A percentile compares a stretch with the other conserved stretches of the same genome.
Conservation (phyloP, 2,113 vertebrate genomes). For the Indri indri region DNA sequence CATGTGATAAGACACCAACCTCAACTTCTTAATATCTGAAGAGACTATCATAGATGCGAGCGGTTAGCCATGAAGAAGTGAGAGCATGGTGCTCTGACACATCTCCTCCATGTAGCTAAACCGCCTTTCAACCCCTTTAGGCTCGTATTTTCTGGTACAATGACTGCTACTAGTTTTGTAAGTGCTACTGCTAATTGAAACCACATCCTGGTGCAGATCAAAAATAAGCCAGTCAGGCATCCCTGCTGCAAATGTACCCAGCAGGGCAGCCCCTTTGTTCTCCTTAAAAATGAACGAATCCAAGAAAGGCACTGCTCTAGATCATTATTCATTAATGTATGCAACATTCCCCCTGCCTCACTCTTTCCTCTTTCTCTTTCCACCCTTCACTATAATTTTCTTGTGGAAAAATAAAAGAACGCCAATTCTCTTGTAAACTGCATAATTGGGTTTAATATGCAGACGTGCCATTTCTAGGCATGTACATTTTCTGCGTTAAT, state of each 20-base stretch:
- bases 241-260: slow-evolving; percentile 79
- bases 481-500: slow-evolving; percentile 71
- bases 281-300: slow-evolving; percentile 77
- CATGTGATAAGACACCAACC: not conserved
- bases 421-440: slow-evolving; percentile 73
- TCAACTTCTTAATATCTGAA: not conserved
- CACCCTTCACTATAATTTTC: slow-evolving; percentile 74
- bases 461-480: slow-evolving; percentile 67
- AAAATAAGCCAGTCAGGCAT: slow-evolving; percentile 76
- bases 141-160: slow-evolving; percentile 79
- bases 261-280: slow-evolving; percentile 81
- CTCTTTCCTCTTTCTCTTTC: not conserved
- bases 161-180: slow-evolving; percentile 79
- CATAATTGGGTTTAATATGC: slow-evolving; percentile 79
- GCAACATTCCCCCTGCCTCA: slow-evolving; percentile 44
- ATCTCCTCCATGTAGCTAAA: slow-evolving; percentile 60
- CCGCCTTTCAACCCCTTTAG: slow-evolving; percentile 65
- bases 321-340: slow-evolving; percentile 70
- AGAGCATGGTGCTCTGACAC: slow-evolving; percentile 21
- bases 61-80: not conserved
- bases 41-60: not conserved
- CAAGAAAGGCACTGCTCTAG: slow-evolving; percentile 72
- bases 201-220: slow-evolving; percentile 76
- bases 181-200: slow-evolving; percentile 84
- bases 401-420: slow-evolving; percentile 77